Conservation (phyloP, 2,113 vertebrate genomes). For the Sylvicapra grimmia region DNA sequence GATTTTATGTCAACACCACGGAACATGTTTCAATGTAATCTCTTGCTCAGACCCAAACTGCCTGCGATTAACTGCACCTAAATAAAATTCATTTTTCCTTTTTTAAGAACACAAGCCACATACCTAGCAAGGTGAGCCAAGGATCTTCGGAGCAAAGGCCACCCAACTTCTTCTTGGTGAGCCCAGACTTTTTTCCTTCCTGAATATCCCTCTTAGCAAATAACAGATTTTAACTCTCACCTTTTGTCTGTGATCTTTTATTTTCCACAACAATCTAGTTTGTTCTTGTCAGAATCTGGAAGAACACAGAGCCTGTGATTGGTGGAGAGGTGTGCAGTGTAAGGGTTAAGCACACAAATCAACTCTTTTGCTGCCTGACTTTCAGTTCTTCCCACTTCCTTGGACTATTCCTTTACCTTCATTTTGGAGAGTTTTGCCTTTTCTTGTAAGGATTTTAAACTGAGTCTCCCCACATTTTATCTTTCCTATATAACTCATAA, state of each 20-base stretch:
- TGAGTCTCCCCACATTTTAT: background rate
- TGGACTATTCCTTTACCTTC: background rate
- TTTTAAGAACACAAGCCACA: background rate
- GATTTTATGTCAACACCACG: background rate
- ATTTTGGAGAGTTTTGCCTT: background rate
- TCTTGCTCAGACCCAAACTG: background rate
- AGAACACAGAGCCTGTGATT: background rate
- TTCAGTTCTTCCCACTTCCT: background rate
- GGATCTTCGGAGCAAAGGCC: background rate
- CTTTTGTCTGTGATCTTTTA: background rate
- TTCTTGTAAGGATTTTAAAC: background rate
- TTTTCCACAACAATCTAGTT: background rate
- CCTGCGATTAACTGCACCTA: background rate
- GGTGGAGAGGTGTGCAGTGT: background rate
- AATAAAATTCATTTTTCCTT: background rate
- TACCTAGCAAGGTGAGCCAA: background rate
- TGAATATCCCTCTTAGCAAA: background rate
- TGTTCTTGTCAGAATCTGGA: background rate
- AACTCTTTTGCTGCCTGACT: background rate
- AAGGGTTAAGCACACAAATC: background rate
- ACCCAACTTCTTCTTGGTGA: background rate
- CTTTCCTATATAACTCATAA: background rate
- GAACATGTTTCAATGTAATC: background rate
- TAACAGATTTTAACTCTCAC: background rate
- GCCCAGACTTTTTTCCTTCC: background rate